These are phyloP conservation scores for Gadopsis marmoratus DNA, from an alignment of 2,797 vertebrate species.

Conservation along the genomic window DNA sequence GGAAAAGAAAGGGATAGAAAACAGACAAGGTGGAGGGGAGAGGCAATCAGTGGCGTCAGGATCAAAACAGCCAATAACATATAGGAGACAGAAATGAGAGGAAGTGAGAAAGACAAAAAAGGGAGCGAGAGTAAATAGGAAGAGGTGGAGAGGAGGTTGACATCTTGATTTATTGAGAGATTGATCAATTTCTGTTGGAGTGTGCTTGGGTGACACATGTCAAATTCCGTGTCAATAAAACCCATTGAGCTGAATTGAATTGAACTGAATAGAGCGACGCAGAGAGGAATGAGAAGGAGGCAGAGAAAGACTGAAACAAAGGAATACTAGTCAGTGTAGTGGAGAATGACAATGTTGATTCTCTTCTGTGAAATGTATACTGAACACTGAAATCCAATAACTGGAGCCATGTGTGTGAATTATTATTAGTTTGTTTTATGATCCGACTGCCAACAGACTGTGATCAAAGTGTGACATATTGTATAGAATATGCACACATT, in stretches of 20 bases:
- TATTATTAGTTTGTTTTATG: conserved; percentile 12
- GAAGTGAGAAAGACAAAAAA: conserved; percentile 23
- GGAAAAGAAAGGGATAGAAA: conserved; percentile 11
- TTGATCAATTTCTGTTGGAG: conserved; percentile 59
- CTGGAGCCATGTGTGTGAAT: neutral
- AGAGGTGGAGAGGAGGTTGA: conserved; percentile 14
- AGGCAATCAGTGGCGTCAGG: neutral
- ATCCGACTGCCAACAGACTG: conserved; percentile 4
- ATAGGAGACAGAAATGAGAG: conserved; percentile 28
- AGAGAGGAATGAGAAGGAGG: conserved; percentile 3
- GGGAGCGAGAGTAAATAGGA: neutral
- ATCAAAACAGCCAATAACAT: conserved; percentile 34
- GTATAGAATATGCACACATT: neutral
- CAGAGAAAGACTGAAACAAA: conserved; percentile 26
- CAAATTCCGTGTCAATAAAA: conserved; percentile 66
- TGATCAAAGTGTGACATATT: conserved; percentile 1
- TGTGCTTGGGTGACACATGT: conserved; percentile 52
- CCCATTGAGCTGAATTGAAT: conserved; percentile 47
- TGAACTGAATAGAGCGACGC: conserved; percentile 27
- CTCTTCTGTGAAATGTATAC: conserved; percentile 11
- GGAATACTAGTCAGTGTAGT: neutral
- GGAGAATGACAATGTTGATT: conserved; percentile 19
- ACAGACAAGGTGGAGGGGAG: neutral
- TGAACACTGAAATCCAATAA: neutral
- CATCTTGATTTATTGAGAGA: conserved; percentile 54